phyloP scores from a whole-genome alignment of 2,797 vertebrate genomes.

The Trichosurus vulpecula region DNA sequence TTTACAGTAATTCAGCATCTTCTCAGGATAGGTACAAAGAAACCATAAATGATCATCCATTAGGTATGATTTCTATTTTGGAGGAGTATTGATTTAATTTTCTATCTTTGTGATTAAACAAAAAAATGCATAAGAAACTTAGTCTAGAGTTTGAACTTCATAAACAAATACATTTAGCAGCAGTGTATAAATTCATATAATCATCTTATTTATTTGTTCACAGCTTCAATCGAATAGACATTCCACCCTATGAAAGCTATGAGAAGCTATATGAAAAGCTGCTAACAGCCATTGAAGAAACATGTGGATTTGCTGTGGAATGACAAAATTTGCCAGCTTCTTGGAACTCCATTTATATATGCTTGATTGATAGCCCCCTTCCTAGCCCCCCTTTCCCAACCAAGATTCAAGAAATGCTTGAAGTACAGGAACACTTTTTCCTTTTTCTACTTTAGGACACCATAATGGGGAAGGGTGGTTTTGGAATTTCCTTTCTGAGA shows the following conservation, averaged over 20 bases:
- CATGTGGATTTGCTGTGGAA: conserved; percentile 97
- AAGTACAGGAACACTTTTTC: conserved; percentile 81
- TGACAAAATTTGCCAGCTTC: conserved; percentile 83
- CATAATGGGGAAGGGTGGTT: conserved; percentile 86
- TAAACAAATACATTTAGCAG: not conserved
- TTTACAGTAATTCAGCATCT: conserved; percentile 30
- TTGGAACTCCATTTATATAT: conserved; percentile 83
- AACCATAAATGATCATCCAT: not conserved
- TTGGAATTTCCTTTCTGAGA: conserved; percentile 85
- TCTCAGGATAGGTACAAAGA: conserved; percentile 19
- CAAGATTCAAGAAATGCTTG: conserved; percentile 85
- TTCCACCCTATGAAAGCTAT: conserved; percentile 97
- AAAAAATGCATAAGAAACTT: not conserved
- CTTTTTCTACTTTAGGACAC: conserved; percentile 82
- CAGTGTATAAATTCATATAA: conserved; percentile 29
- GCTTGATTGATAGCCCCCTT: conserved; percentile 78
- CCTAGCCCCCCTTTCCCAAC: conserved; percentile 79
- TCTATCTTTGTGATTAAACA: not conserved
- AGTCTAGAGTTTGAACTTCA: not conserved
- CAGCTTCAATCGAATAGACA: conserved; percentile 99
- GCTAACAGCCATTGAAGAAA: conserved; percentile 98
- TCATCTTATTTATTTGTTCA: conserved; percentile 64
- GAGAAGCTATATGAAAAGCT: conserved; percentile 98
- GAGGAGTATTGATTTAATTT: conserved; percentile 13
- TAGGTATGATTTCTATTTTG: not conserved